Evolutionary conservation across 2,797 vertebrate genomes (phyloP), one percentile per base, ranked within the genome.

Genomic region (Holocentrus rufus): DNA sequence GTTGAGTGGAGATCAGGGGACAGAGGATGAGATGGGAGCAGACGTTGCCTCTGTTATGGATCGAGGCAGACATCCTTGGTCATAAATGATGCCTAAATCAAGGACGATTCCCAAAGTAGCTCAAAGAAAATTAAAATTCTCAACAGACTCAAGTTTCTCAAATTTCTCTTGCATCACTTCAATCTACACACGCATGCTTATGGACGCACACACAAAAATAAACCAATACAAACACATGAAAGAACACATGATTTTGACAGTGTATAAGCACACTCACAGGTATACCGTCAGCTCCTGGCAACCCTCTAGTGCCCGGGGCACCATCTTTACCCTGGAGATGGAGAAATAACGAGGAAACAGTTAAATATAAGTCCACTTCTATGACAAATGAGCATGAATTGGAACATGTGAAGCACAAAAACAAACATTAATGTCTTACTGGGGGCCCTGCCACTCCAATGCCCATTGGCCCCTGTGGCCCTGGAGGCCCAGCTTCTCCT

Each of bases 381-480:
- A 36, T 39, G 27, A 49, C 15, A 13, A 17, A 59, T 56, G 34
- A 56, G 53, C 13, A 42, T 42, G 11, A 42, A 42, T 42, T 13
- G 39, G 10, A 3, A 42, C 11, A 11, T 1, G 39, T 55, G 20
- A 54, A 31, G 39, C 5, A 39, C 20, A 80, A 64, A 74, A 73
- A 59, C 1, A 65, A 58, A 64, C 11, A 67, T 69, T 64, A 42
- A 64, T 64, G 17, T 82, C 94, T 81, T 91, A 98, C 97, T 42
- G 86, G 91, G 11, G 93, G 92, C 55, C 97, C 98, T 0, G 78
- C 39, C 66, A 89, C 13, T 54, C 94, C 90, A 53, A 81, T 18
- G 0, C 93, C 96, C 0, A 79, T 57, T 3, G 92, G 93, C 1
- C 97, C 97, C 5, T 92, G 86, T 25, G 93, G 93, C 67, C 97